These are phyloP conservation scores for Carollia perspicillata DNA, from an alignment of 2,113 vertebrate genomes.

Conservation along the genomic window DNA sequence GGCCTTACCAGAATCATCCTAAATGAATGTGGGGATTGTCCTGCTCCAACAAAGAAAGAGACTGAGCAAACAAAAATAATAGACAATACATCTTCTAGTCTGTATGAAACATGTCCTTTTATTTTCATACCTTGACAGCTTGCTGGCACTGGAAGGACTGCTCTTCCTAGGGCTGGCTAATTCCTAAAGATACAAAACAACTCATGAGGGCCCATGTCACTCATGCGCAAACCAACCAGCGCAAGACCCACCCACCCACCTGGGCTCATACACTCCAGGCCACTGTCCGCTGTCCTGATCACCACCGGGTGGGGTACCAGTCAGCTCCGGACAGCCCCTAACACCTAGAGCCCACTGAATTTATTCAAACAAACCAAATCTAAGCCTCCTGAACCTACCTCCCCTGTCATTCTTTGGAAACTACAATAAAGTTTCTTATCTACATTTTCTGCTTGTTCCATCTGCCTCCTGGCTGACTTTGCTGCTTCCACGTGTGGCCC, in stretches of 20 bases:
- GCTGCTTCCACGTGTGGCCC: not conserved
- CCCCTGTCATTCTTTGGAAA: not conserved
- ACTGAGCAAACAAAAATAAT: not conserved
- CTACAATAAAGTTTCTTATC: not conserved
- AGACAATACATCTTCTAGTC: not conserved
- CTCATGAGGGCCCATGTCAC: not conserved
- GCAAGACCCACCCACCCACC: not conserved
- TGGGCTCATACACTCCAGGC: not conserved
- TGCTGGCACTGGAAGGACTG: not conserved
- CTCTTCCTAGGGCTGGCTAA: not conserved
- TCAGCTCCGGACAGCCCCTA: not conserved
- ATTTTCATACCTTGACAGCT: not conserved
- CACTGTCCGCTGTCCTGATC: too few relatives aligned
- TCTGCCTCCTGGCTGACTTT: not conserved
- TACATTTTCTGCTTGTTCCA: not conserved
- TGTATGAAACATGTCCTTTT: not conserved
- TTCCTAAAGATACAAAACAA: not conserved
- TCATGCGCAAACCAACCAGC: not conserved
- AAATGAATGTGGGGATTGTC: not conserved
- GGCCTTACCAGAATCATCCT: not conserved
- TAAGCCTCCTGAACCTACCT: not conserved
- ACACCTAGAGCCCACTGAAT: not conserved
- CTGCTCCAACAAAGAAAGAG: accelerated
- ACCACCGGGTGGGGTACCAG: not conserved
- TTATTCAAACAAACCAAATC: not conserved